Percentiles rank a stretch among this genome's conserved stretches.
These are phyloP conservation scores for Marcusenius ussheri DNA, from an alignment of 2,113 vertebrate genomes.

Conservation along the genomic window DNA sequence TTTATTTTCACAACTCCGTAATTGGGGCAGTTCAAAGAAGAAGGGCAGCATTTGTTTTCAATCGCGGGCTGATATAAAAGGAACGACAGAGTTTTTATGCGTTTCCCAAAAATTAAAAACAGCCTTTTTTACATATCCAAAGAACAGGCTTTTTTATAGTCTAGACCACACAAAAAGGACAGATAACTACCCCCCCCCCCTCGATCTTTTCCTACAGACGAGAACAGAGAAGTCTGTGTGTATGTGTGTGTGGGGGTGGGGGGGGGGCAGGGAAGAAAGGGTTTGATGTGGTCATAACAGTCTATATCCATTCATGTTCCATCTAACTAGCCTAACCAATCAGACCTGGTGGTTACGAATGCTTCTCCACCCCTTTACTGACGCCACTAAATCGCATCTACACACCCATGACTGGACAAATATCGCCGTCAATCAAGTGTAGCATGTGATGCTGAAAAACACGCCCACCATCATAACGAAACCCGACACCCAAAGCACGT, in stretches of 20 bases:
- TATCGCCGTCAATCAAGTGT: not conserved
- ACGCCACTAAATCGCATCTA: not conserved
- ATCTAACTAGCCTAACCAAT: not conserved
- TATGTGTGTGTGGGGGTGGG: not conserved
- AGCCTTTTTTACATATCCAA: slow-evolving; percentile 81
- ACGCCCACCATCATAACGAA: not conserved
- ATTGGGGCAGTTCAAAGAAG: slow-evolving; percentile 88
- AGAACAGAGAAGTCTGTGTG: slow-evolving; percentile 41
- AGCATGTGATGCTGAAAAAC: not conserved
- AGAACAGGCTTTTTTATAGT: slow-evolving; percentile 80
- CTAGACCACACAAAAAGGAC: slow-evolving; percentile 92
- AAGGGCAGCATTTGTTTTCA: slow-evolving; percentile 88
- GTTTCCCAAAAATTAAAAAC: slow-evolving; percentile 91
- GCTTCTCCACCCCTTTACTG: not conserved
- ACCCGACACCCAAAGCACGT: not conserved
- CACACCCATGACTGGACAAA: not conserved
- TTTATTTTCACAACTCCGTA: slow-evolving; percentile 97
- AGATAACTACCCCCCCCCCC: slow-evolving; percentile 60
- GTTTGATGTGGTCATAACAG: slow-evolving; percentile 42
- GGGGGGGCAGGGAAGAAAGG: slow-evolving; percentile 20
- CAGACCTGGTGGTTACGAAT: not conserved
- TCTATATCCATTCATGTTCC: slow-evolving; percentile 20
- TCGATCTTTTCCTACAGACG: slow-evolving; percentile 57
- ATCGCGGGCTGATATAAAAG: slow-evolving; percentile 72
- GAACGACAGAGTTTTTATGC: slow-evolving; percentile 81